Conservation (phyloP, 30 jellyfish, hydroid and myxozoan species). For the Hydra vulgaris region DNA sequence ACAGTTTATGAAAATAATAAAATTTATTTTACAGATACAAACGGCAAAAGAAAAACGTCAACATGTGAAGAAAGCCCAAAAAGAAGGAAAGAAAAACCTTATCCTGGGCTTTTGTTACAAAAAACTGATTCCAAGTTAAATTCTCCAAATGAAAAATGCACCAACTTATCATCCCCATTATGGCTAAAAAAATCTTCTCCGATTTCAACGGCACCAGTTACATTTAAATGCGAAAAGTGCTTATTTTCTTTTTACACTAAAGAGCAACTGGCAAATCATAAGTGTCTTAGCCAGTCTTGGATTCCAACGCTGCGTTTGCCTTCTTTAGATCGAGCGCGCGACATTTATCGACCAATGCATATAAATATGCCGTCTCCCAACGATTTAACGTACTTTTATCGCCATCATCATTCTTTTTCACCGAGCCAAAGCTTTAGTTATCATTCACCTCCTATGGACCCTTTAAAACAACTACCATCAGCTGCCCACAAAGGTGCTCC, state of each 20-base stretch:
- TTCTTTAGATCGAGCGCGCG: slow-evolving; percentile 1
- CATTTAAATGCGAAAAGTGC: slow-evolving; percentile 18
- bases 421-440: neutral
- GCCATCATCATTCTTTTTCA: neutral
- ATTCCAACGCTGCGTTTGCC: slow-evolving; percentile 23
- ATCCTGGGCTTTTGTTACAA: slow-evolving; percentile 5
- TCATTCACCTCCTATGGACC: slow-evolving; percentile 35
- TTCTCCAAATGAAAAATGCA: slow-evolving; percentile 8
- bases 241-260: slow-evolving; percentile 14
- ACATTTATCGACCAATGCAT: slow-evolving; percentile 13
- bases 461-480: slow-evolving; percentile 10
- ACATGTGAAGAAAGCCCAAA: neutral
- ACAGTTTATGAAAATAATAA: no score
- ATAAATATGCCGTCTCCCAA: slow-evolving; percentile 14
- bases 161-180: neutral
- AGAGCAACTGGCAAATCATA: slow-evolving; percentile 17
- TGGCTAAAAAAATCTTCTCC: neutral
- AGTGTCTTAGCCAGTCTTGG: slow-evolving; percentile 8
- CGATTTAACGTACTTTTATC: slow-evolving; percentile 11
- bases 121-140: slow-evolving; percentile 1
- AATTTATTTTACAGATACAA: neutral
- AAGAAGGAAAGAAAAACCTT: slow-evolving; percentile 3
- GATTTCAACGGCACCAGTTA: neutral
- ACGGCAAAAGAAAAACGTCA: slow-evolving; percentile 1
- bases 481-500: slow-evolving; percentile 12